These are phyloP conservation scores for Pygoscelis adeliae DNA, from an alignment of 2,113 vertebrate species.

Conservation along the genomic window DNA sequence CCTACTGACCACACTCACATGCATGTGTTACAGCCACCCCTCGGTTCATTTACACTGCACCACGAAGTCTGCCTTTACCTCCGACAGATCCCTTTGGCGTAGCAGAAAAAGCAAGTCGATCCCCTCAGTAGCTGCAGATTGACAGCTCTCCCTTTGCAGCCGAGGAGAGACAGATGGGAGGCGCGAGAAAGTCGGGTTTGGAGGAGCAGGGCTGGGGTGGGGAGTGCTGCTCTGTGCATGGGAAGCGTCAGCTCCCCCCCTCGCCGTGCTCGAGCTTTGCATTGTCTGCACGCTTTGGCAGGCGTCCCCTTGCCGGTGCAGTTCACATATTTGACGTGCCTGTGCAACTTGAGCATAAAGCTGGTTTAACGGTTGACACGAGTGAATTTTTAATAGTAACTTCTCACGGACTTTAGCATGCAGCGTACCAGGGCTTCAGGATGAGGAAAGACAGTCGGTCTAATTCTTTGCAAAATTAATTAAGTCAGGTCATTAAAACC, in stretches of 20 bases:
- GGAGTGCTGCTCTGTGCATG: not conserved
- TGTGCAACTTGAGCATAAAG: not conserved
- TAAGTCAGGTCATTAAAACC: not conserved
- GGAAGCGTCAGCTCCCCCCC: not conserved
- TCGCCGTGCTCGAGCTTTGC: not conserved
- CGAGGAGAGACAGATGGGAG: not conserved
- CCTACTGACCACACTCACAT: not conserved
- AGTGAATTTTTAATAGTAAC: not conserved
- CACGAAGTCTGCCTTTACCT: not conserved
- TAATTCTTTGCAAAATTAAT: not conserved
- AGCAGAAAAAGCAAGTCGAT: not conserved
- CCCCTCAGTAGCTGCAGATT: not conserved
- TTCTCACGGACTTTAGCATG: not conserved
- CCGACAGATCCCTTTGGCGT: not conserved
- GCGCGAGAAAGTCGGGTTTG: not conserved
- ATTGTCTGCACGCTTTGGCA: not conserved
- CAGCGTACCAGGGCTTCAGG: not conserved
- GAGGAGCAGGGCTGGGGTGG: not conserved
- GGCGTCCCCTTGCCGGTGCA: not conserved
- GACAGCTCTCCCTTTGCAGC: not conserved
- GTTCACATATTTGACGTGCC: not conserved
- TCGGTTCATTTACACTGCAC: rapidly evolving
- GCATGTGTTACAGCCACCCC: not conserved
- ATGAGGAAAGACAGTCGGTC: not conserved
- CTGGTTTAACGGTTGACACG: not conserved